Percentiles rank a stretch among this genome's conserved stretches.
Evolutionary conservation across 2,113 vertebrate genomes (phyloP).

Genomic region (Melanocharis versteri): DNA sequence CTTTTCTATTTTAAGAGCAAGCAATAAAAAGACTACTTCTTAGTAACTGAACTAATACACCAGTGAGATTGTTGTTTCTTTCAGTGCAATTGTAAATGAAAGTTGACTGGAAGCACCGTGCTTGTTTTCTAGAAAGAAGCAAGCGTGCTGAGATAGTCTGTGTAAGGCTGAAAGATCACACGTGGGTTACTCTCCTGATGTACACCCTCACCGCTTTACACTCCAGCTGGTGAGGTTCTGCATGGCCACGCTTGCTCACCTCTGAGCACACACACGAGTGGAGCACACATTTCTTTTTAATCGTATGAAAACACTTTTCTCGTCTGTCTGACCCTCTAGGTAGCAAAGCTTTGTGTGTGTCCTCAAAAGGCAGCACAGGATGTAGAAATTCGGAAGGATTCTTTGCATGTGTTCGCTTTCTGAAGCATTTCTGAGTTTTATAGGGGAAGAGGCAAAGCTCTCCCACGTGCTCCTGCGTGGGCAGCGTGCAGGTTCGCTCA

Average conservation of each 20-base stretch:
- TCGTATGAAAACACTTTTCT: background rate
- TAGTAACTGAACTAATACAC: background rate
- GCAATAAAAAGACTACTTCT: background rate
- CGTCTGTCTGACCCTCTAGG: rapidly evolving
- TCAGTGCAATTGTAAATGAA: background rate
- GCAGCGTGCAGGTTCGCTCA: background rate
- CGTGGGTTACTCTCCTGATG: rapidly evolving
- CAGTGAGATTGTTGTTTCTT: background rate
- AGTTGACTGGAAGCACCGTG: background rate
- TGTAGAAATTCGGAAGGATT: background rate
- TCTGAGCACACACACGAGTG: background rate
- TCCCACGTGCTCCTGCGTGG: background rate
- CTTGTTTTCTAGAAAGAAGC: background rate
- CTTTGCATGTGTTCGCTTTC: rapidly evolving
- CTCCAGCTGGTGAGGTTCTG: background rate
- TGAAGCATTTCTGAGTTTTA: background rate
- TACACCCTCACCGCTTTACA: background rate
- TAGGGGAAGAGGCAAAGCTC: background rate
- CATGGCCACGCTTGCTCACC: background rate
- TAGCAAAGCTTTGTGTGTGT: background rate
- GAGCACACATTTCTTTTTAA: background rate
- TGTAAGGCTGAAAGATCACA: background rate
- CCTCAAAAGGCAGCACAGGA: background rate
- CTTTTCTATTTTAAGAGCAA: background rate
- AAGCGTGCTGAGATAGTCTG: background rate